Evolutionary conservation across 2,888 invertebrate species (phyloP), one percentile per base, ranked within the genome.

Genomic region (Apodemia duryi): DNA sequence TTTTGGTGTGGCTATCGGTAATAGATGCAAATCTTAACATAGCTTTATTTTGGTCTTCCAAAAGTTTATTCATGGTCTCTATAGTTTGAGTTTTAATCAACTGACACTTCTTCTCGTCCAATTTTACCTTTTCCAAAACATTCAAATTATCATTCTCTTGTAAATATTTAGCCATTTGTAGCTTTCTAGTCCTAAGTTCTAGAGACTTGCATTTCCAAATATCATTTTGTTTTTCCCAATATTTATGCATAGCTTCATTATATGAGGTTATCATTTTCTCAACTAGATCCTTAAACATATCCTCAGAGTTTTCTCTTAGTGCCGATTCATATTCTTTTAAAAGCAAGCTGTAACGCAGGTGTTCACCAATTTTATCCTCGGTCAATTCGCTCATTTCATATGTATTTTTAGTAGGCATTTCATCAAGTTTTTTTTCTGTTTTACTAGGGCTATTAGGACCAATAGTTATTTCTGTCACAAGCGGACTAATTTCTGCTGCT

Each of bases 1-100:
- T 94, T 73, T 92, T 92, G 0, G 88, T 85, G 70, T 95, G 94
- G 70, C 93, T 93, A 60, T 92, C 88, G 38, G 92, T 91, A 28
- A 95, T 92, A 0, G 91, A 85, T n/a, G 94, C 93, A 70, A 94
- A 86, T 63, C 87, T 77, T 6, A 82, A 82, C 6, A 84, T 83
- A 0, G 88, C 88, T 74, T 83, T 90, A 65, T 88, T 89, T 74
- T 92, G 88, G 74, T 93, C 86, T 72, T 93, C 92, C 66, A 92
- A 79, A 72, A 92, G 86, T 70, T 80, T 86, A 66, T 92, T 88
- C 84, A 92, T 91, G 64, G 92, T 88, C 69, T 92, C 91, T 68
- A 89, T 81, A 29, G 85, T 85, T 67, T 88, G 80, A 72, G 81
- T 82, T 68, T 92, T 86, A 1, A 85, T 76, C 38, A 84, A 73